Evolutionary conservation across 1,140 invertebrate genomes (phyloP), one percentile per base, ranked within the genome.

Genomic region (Trichonephila clavipes): DNA sequence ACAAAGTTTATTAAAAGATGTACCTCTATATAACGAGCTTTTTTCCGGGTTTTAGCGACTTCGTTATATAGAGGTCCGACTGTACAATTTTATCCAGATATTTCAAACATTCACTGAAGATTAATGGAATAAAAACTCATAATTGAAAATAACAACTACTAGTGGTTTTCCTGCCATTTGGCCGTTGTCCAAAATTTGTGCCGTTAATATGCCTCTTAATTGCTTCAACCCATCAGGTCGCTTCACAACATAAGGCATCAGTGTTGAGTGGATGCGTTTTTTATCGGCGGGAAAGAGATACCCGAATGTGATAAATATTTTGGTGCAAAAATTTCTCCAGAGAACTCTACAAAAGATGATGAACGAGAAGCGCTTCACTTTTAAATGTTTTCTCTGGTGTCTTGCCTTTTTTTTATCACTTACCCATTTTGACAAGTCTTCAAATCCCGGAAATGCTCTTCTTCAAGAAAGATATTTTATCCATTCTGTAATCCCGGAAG

Each of bases 151-250:
- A 28, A 77, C 72, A 77, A 77, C 24, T 40, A 19, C 72, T 77
- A 40, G 34, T 77, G 72, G 28, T 77, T 83, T 44, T 51, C 19
- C 82, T 44, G n/a, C 7, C 19, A 51, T n/a, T 83, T 83, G 82
- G 82, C 82, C 59, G 19, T 12, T 58, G 44, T 83, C 82, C 82
- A 83, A 83, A 18, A 14, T 77, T 40, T 77, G 72, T 77, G 24
- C 34, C 82, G 44, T 83, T 83, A 83, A 83, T 83, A 83, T 24
- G 58, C 82, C 82, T 83, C 82, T 83, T n/a, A 83, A 83, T 83
- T 83, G 24, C 82, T n/a, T 58, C 58, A 59, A 58, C 40, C 72
- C 72, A 34, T 7, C 72, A 40, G 72, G 72, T 40, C 34, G 34
- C 34, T 7, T 34, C 8, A 77, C 28, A 69, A 69, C 66, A 40